Evolutionary conservation across 2,888 invertebrate genomes (phyloP), one percentile per base, ranked within the genome.

Genomic region (Augiades crinisus): DNA sequence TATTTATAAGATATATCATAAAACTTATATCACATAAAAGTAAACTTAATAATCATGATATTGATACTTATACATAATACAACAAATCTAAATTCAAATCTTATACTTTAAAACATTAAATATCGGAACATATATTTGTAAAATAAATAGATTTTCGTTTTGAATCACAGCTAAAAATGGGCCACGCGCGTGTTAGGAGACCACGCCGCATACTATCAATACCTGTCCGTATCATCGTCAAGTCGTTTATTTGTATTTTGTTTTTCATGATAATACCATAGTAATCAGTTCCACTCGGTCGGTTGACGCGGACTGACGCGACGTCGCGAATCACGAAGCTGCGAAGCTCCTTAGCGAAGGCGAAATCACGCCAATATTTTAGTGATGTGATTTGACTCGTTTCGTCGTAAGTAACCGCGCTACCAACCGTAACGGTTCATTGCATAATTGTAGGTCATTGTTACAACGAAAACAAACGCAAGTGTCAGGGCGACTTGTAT

Each of bases 221-320:
- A 63, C 62, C 62, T 54, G 50, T 21, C 53, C 43, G 58, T 64
- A 63, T 53, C 47, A 49, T 56, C n/a, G n/a, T 5, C 49, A 57
- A n/a, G 3, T 16, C 51, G 55, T 68, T 70, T 78, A 76, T 80
- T 78, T 83, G 72, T 80, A 63, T 81, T 70, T 75, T 72, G 72
- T 77, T 78, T 74, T 70, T 65, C 67, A 64, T 75, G 79, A 81
- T 83, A 79, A 80, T 70, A 61, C 49, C 56, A 62, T 62, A 59
- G 65, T 70, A 79, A 75, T 80, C 78, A 81, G 81, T 83, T 59
- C 69, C 62, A 64, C 64, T 67, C 63, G 62, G 70, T 64, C 68
- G 64, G 54, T 67, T 67, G 72, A 46, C 72, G 76, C 61, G 76
- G 57, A 16, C 58, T 63, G 70, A 78, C 78, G 81, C 33, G 61